Base-by-base conservation (phyloP, 1,140 invertebrate genomes). In the Araneus ventricosus region DNA sequence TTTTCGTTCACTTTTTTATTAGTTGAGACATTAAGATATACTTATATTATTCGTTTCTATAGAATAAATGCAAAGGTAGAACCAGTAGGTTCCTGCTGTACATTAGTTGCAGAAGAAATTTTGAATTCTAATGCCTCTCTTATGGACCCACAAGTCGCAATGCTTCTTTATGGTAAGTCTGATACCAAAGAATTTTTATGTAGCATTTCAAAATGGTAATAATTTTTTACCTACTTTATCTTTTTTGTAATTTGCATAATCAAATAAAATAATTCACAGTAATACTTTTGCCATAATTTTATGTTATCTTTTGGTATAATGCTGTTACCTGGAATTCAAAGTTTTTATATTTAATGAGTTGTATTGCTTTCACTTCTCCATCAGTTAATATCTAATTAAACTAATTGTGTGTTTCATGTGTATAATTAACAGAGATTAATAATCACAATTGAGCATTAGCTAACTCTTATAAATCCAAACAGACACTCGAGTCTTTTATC, bases 31-130 rank as follows among this genome's bases (percentile, higher is more conserved):
- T 52, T 52, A 52, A 52, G 14, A 52, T 52, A 52, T 52, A 17
- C 10, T 14, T 52, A 8, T 52, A 17, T 14, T 52, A 1, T 52
- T 57, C 22, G 24, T n/a, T 61, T 88, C 41, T 89, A 6, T 84
- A 89, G 79, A 34, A 34, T 70, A 22, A 84, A 88, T n/a, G 61
- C 85, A 61, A 93, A 88, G n/a, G 85, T 93, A 57, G 94, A 94
- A 92, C 75, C 27, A 39, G 97, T 98, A 30, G 98, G 97, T 27
- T 98, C 97, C 14, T 98, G 97, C 95, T 96, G 96, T 63, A 97
- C 97, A 2, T 95, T 98, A 45, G 95, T 97, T 6, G 96, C 96
- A 80, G 96, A 96, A 92, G 95, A 96, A 94, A 94, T 97, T n/a
- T 90, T 97, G 24, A 94, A 88, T 87, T 93, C 93, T 91, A 45